Base-by-base conservation (phyloP, 2,888 invertebrate species). In the Nysson spinosus region DNA sequence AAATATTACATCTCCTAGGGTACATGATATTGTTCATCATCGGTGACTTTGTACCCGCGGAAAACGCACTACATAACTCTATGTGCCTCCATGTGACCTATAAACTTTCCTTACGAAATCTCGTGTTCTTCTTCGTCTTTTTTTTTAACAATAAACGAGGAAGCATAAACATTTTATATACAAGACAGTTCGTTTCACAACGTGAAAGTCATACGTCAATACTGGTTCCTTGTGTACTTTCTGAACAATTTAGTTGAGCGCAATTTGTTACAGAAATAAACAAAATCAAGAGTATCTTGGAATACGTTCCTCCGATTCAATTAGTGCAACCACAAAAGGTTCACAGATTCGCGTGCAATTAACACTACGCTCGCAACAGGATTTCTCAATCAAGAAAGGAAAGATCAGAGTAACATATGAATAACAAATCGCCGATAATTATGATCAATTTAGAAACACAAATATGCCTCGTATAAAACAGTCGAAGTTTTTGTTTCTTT, bases 161-260 rank as follows among this genome's bases (percentile, higher is more conserved):
- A 64, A 74, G 67, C 50, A 63, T 57, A 51, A 32, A 47, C 5
- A 26, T 52, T 57, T 58, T 73, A 52, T 67, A 26, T 63, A 73
- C 60, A 67, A 5, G 16, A 39, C 22, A 11, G 26, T 37, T 54
- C 17, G 54, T 56, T 64, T 56, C 35, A 63, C 30, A 44, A 65
- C 51, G 54, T 51, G 43, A 63, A 54, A 39, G 34, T 72, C 50
- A 65, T 66, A 61, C 44, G 52, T 75, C 60, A 66, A 67, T 71
- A 64, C 24, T 72, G 40, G 22, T 46, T 73, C 49, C 49, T 52
- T 12, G 35, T 61, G 55, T 46, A 56, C 55, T 34, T 62, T 58
- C 22, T 68, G 52, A 22, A 35, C 47, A 60, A 56, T 61, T 39
- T 30, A 49, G 30, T 55, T 40, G 50, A 65, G 52, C 46, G 46